Conservation (phyloP, 2,888 invertebrate genomes). For the Resseliella maxima region DNA sequence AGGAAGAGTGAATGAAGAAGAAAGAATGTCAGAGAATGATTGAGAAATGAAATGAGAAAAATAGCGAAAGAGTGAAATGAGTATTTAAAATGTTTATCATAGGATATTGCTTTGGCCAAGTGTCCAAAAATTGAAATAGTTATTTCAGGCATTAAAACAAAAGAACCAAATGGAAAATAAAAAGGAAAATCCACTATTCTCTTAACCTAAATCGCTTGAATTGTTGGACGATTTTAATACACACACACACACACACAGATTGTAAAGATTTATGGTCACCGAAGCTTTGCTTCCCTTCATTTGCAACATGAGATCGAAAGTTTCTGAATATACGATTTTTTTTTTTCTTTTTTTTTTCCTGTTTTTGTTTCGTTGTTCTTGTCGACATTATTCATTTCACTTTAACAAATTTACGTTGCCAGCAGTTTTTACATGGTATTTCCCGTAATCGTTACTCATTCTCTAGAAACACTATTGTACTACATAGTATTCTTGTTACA, state of each 20-base stretch:
- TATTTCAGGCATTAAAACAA: not conserved
- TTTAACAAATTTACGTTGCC: not conserved
- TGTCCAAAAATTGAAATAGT: not conserved
- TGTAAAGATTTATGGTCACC: not conserved
- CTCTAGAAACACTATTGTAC: not conserved
- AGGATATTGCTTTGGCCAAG: not conserved
- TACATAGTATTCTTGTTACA: not conserved
- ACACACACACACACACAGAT: not conserved
- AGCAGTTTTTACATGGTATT: slow-evolving; percentile 5
- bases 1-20: no score
- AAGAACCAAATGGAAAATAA: not conserved
- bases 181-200: not conserved
- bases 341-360: no score
- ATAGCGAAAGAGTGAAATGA: not conserved
- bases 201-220: not conserved
- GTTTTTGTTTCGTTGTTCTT: no score
- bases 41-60: no score
- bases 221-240: not conserved
- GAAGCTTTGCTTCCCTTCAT: not conserved
- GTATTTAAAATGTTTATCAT: not conserved
- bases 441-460: not conserved
- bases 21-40: no score
- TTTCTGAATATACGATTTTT: no score
- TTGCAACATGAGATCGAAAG: not conserved
- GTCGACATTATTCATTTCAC: not conserved